These are phyloP conservation scores for Hydropsyche tenuis DNA, from an alignment of 1,140 invertebrate genomes.

Conservation along the genomic window DNA sequence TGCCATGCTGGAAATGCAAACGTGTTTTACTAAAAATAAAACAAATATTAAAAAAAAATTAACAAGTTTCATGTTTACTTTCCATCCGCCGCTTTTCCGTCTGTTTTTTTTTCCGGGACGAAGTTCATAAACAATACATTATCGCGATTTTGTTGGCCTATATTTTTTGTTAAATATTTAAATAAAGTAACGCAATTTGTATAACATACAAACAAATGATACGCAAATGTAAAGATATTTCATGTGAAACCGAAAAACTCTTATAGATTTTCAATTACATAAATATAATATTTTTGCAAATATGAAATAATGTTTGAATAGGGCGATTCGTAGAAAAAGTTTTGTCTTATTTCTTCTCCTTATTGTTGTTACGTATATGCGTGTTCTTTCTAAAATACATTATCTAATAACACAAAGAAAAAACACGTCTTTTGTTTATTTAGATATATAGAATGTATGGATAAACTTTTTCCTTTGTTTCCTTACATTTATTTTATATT, in stretches of 20 bases:
- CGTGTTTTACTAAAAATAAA: conserved; percentile 22
- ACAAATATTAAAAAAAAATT: conserved; percentile 25
- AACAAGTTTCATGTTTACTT: background rate
- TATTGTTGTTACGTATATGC: background rate
- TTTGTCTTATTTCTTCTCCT: no score
- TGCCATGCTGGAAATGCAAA: conserved; percentile 14
- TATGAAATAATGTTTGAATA: no score
- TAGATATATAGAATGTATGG: background rate
- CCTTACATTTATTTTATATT: background rate
- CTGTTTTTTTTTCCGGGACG: no score
- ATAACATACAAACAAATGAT: background rate
- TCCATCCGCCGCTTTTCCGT: background rate
- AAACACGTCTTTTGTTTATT: background rate
- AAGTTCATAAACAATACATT: no score
- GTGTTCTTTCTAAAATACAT: background rate
- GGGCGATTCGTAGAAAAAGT: no score
- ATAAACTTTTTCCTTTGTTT: background rate
- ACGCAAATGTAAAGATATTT: background rate
- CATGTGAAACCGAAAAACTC: background rate
- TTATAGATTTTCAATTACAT: no score
- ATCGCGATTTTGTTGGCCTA: background rate
- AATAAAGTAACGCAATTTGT: background rate
- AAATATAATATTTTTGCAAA: no score
- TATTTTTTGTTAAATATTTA: background rate
- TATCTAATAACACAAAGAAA: background rate